Evolutionary conservation across 2,797 vertebrate genomes (phyloP).

Genomic region (Streptopelia turtur): DNA sequence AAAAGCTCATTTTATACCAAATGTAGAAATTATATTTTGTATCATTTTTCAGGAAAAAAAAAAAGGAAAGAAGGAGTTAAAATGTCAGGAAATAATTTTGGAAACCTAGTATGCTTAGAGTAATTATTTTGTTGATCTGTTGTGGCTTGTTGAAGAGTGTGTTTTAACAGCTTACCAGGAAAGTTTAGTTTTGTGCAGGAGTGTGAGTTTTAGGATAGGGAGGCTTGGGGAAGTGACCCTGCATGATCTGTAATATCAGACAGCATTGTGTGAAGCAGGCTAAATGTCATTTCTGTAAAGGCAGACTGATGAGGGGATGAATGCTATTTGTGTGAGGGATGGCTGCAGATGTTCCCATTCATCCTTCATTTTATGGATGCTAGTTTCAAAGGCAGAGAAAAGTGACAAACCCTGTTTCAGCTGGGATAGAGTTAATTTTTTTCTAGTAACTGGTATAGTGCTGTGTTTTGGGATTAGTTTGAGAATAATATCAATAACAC

Average conservation of each 20-base stretch:
- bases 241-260: constrained; percentile 32
- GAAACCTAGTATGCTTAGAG: constrained; percentile 21
- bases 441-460: too few relatives aligned
- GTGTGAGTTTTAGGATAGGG: neutral
- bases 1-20: constrained; percentile 27
- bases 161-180: constrained; percentile 19
- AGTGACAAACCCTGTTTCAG: neutral
- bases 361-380: constrained; percentile 59
- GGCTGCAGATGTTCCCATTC: constrained; percentile 46
- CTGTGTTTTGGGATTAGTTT: too few relatives aligned
- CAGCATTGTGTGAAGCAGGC: constrained; percentile 23
- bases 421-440: too few relatives aligned
- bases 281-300: constrained; percentile 49
- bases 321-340: constrained; percentile 33
- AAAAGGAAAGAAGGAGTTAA: neutral
- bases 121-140: constrained; percentile 47
- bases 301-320: constrained; percentile 30
- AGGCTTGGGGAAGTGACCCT: constrained; percentile 32
- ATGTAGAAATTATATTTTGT: neutral
- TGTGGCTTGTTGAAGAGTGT: neutral
- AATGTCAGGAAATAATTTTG: constrained; percentile 32
- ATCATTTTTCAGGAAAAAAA: constrained; percentile 30
- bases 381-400: constrained; percentile 46
- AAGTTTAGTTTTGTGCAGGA: neutral
- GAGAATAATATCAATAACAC: too few relatives aligned